Evolutionary conservation across 2,797 vertebrate genomes (phyloP).

Genomic region (Cephalopachus bancanus): DNA sequence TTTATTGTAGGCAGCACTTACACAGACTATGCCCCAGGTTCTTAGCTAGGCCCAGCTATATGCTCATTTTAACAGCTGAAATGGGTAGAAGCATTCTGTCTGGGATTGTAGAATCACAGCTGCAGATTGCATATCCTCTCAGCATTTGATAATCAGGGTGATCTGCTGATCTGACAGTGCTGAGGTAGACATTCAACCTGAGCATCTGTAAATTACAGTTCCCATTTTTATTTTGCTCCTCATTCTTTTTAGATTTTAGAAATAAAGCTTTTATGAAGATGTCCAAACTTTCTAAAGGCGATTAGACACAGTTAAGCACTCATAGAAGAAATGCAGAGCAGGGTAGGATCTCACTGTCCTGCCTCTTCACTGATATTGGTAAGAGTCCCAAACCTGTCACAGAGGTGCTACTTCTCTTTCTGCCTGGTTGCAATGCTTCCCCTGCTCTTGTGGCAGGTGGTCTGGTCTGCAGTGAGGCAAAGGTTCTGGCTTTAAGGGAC

Average conservation of each 20-base stretch:
- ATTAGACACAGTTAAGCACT: background rate
- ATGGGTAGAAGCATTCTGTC: no score
- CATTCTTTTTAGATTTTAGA: background rate
- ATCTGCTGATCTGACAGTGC: no score
- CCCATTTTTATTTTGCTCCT: background rate
- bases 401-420: fast-evolving
- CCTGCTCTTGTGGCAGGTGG: fast-evolving
- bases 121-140: background rate
- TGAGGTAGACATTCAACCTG: no score
- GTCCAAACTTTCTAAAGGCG: background rate
- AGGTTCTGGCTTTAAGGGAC: background rate
- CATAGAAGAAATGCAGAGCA: fast-evolving
- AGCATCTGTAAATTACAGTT: background rate
- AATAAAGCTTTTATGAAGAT: background rate
- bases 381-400: background rate
- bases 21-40: background rate
- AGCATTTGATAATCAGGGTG: no score
- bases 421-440: background rate
- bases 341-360: fast-evolving
- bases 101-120: background rate
- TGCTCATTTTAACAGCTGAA: fast-evolving
- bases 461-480: fast-evolving
- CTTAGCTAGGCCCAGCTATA: no score
- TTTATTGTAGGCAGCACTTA: background rate
- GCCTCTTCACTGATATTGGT: background rate